phyloP scores from a whole-genome alignment of 1,140 invertebrate species.

The roundworm (Caenorhabditis elegans) region WBcel235 BX284605.5:1855001-1855500 shows the following conservation, averaged over 20 bases:
- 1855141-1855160: constrained; percentile 17
- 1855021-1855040: constrained; percentile 20
- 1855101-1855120: neutral
- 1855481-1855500: constrained; percentile 45
- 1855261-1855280: constrained; percentile 28
- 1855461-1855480: constrained; percentile 35
- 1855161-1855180: neutral
- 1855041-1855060: neutral
- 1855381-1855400: no score
- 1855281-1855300: constrained; percentile 24
- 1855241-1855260: constrained; percentile 15
- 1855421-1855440: neutral
- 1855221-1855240: no score
- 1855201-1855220: neutral
- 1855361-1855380: no score
- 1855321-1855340: neutral
- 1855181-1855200: neutral
- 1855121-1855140: no score
- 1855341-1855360: neutral
- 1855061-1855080: no score
- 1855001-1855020: neutral
- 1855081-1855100: neutral
- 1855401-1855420: no score
- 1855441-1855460: neutral
- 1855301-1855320: constrained; percentile 13